Conservation (phyloP, 2,888 invertebrate species). For the Spialia ferax region DNA sequence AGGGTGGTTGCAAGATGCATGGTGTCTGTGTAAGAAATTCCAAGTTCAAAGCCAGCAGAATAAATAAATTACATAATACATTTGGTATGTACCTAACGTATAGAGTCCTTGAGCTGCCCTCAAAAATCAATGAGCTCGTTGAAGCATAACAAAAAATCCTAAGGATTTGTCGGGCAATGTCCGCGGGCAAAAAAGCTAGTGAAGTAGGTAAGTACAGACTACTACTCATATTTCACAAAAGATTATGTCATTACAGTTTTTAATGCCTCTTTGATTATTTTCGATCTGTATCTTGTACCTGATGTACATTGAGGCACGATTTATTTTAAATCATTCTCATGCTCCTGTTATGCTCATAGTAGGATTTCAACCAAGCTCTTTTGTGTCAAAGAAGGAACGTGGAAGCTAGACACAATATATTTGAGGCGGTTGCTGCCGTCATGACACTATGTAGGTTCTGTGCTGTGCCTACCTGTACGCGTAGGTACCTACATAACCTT, state of each 20-base stretch:
- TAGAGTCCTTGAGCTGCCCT: slow-evolving; percentile 10
- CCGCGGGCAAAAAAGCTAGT: neutral
- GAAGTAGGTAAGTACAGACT: neutral
- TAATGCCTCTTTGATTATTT: neutral
- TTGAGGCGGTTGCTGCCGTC: too few relatives aligned
- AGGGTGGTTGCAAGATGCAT: too few relatives aligned
- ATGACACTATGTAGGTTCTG: too few relatives aligned
- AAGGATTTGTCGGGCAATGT: neutral
- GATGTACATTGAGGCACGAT: too few relatives aligned
- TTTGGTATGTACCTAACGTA: neutral
- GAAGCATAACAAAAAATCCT: slow-evolving; percentile 7
- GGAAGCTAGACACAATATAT: too few relatives aligned
- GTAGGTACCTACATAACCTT: too few relatives aligned
- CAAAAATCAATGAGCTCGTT: slow-evolving; percentile 29
- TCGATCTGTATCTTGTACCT: neutral
- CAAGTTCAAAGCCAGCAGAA: neutral
- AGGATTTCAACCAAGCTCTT: too few relatives aligned
- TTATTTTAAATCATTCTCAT: too few relatives aligned
- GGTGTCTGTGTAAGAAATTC: too few relatives aligned
- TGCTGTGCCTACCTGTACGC: too few relatives aligned
- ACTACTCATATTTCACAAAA: neutral
- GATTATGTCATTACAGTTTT: neutral
- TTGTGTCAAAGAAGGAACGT: too few relatives aligned
- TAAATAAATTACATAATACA: neutral
- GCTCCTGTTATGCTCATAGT: too few relatives aligned